These are phyloP conservation scores for Maniola jurtina DNA, from an alignment of 1,140 invertebrate genomes.

Conservation along the genomic window DNA sequence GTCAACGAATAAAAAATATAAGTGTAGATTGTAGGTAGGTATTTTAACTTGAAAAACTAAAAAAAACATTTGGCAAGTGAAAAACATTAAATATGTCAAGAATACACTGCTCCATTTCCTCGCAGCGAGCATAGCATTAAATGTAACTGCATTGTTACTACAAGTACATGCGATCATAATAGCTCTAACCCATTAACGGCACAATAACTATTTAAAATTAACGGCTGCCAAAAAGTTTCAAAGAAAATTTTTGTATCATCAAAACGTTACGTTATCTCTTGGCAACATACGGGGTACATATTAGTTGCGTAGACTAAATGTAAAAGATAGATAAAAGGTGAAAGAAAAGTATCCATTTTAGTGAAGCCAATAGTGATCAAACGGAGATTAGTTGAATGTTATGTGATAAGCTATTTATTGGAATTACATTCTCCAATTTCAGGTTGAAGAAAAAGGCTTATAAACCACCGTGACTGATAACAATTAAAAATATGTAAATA, in stretches of 20 bases:
- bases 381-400: too few relatives aligned
- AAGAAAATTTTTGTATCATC: constrained; percentile 21
- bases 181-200: neutral
- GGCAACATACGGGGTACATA: constrained; percentile 27
- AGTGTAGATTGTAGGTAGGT: too few relatives aligned
- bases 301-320: constrained; percentile 9
- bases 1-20: too few relatives aligned
- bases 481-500: too few relatives aligned
- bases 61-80: neutral
- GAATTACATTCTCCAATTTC: too few relatives aligned
- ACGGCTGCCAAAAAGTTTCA: constrained; percentile 21
- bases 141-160: constrained; percentile 4
- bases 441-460: too few relatives aligned
- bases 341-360: too few relatives aligned
- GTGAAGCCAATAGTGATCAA: too few relatives aligned
- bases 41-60: neutral
- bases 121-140: neutral
- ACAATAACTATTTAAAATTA: constrained; percentile 6
- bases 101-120: neutral
- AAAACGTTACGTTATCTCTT: constrained; percentile 33
- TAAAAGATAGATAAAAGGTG: neutral
- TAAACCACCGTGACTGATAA: too few relatives aligned
- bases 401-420: too few relatives aligned
- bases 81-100: neutral
- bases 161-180: neutral